Percentiles rank a stretch among this genome's conserved stretches.
Conservation (phyloP, 2,888 invertebrate species). For the Ommatoiulus sabulosus region DNA sequence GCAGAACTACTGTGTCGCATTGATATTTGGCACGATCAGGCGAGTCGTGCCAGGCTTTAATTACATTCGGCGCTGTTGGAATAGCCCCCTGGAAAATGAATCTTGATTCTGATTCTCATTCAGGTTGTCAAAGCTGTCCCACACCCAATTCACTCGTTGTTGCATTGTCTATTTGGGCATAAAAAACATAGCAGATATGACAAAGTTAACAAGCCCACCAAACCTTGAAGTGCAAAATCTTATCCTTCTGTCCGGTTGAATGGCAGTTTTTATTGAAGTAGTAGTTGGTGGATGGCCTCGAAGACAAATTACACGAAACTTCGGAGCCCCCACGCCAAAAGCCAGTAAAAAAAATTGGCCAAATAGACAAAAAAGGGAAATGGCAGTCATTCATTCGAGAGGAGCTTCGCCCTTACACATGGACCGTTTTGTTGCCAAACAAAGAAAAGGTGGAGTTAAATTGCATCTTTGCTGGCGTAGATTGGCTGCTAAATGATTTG, state of each 20-base stretch:
- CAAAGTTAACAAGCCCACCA: conserved; percentile 34
- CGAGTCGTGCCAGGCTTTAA: background rate
- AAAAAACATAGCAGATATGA: background rate
- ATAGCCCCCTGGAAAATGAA: background rate
- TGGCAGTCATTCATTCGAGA: background rate
- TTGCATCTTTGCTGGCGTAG: background rate
- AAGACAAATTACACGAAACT: background rate
- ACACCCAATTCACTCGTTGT: conserved; percentile 14
- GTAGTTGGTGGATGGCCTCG: conserved; percentile 23
- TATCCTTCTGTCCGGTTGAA: conserved; percentile 34
- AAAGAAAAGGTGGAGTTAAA: conserved; percentile 18
- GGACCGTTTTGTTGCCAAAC: conserved; percentile 34
- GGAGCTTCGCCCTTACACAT: background rate
- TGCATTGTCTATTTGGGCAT: background rate
- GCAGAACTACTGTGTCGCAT: background rate
- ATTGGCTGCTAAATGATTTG: background rate
- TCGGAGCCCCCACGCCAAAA: background rate
- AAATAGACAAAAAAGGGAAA: conserved; percentile 10
- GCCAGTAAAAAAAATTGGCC: background rate
- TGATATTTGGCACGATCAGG: background rate
- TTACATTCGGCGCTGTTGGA: background rate
- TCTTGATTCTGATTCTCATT: conserved; percentile 14
- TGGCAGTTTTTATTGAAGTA: background rate
- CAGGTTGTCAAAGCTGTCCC: conserved; percentile 25
- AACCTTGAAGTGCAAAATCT: conserved; percentile 34